Evolutionary conservation across 2,888 invertebrate species (phyloP), one percentile per base, ranked within the genome.

Genomic region (Diplazon laetatorius): DNA sequence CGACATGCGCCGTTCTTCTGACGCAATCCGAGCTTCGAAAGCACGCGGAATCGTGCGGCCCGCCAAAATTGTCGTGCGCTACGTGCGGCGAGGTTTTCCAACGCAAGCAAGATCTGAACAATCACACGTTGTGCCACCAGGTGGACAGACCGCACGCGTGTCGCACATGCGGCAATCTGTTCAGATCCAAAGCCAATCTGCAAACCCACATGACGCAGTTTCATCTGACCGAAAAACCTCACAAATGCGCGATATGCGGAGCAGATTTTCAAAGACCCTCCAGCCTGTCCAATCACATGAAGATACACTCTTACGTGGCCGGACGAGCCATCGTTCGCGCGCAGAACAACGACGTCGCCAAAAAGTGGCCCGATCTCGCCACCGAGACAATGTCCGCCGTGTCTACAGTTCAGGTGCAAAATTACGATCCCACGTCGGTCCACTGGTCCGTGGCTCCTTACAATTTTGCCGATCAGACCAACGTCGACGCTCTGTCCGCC

Each of bases 281-380:
- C 39, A 92, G 92, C 82, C 86, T 93, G 9, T 92, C 92, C 0
- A 92, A 92, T 84, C 93, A 93, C 80, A 91, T 92, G 92, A 93
- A 92, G 80, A 92, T 92, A 52, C 92, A 92, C 74, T 90, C 88
- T 5, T 92, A 91, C 74, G 88, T 89, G 4, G 91, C 92, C 0
- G 92, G 92, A 1, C 87, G 92, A 80, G 90, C 92, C 48, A 85
- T 92, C 52, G 72, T 89, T 60, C 87, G 86, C 48, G 71, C 84
- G 2, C 81, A 86, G 69, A 39, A 18, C 2, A 81, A 60, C 4
- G 88, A 88, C n/a, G 59, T 85, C 0, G 82, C 83, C 12, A 80
- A 82, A 25, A 88, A 87, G 22, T 88, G 86, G 87, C 73, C 85
- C 0, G 87, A 84, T 16, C 78, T 57, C 69, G 65, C 82, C 10